Evolutionary conservation across 2,797 vertebrate genomes (phyloP), one percentile per base, ranked within the genome.

Genomic region (Rhynchotus rufescens): DNA sequence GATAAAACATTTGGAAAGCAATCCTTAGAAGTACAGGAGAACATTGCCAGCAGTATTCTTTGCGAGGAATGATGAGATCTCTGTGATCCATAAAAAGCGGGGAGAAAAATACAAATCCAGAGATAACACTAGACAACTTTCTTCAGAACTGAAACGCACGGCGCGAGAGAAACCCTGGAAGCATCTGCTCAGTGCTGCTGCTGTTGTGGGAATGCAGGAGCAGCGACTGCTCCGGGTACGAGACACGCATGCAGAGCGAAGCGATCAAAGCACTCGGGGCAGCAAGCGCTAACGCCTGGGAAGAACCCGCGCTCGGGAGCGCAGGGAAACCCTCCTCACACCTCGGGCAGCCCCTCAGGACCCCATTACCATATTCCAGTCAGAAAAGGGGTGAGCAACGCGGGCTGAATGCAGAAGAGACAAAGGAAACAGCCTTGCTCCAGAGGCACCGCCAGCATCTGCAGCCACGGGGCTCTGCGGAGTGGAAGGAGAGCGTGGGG

Each of bases 101-200:
- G 66, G 61, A 40, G 54, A 60, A 83, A 88, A 94, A 76, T 90
- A 72, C 75, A 90, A 52, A 97, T 84, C 84, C 96, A 56, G 81
- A 95, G 92, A 28, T 61, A 49, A 67, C 28, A 49, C 40, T 44
- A 10, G 56, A 42, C 54, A 95, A 97, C 96, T 98, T 94, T 90
- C 81, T 86, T 91, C 81, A 32, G 60, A 93, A 65, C 80, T 83
- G 22, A 79, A 81, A 80, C 83, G 91, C 94, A 62, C 47, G 47
- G 93, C 32, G 94, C 13, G 93, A 71, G 21, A 87, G 86, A 68
- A 93, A 90, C 94, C 78, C 95, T 87, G 94, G 65, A 86, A 88
- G 95, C 97, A 65, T 92, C 97, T 95, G 97, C 96, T 68, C 89
- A 6, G 81, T 56, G 93, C 97, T 95, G 97, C 97, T 80, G 97